Conservation (phyloP, 2,113 vertebrate genomes). For the Scartelaos histophorus region DNA sequence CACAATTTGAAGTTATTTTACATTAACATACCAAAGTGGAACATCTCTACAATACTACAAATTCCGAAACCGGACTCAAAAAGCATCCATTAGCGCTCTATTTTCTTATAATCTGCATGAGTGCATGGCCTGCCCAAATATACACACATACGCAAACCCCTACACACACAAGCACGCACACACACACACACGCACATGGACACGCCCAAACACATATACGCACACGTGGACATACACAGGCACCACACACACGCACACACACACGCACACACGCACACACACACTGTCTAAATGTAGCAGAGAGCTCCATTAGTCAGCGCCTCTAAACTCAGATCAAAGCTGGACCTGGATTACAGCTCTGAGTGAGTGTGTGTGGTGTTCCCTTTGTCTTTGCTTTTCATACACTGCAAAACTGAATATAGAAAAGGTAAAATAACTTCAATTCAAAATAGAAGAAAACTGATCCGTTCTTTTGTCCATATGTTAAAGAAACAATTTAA, state of each 20-base stretch:
- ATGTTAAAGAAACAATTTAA: no score
- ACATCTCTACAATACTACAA: slow-evolving; percentile 9
- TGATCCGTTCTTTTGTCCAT: no score
- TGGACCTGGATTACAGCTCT: slow-evolving; percentile 36
- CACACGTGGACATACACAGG: no score
- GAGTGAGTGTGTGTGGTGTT: slow-evolving; percentile 28
- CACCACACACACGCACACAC: slow-evolving; percentile 8
- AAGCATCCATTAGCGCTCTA: slow-evolving; percentile 47
- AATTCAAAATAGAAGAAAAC: neutral
- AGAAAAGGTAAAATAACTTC: neutral
- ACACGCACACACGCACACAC: slow-evolving; percentile 19
- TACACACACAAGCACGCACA: neutral
- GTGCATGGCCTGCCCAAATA: slow-evolving; percentile 32
- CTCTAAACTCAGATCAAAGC: slow-evolving; percentile 67
- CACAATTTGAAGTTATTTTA: slow-evolving; percentile 1
- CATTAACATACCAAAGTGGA: slow-evolving; percentile 26
- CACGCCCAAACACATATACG: no score
- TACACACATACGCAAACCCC: slow-evolving; percentile 20
- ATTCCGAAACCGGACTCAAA: slow-evolving; percentile 25
- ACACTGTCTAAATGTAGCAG: slow-evolving; percentile 34
- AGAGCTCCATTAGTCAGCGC: slow-evolving; percentile 47
- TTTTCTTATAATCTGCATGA: slow-evolving; percentile 32
- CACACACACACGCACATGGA: slow-evolving; percentile 21
- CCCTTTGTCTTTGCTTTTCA: slow-evolving; percentile 32
- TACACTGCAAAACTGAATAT: slow-evolving; percentile 3